Conservation (phyloP, 2,888 invertebrate species). For the Colletes collaris region DNA sequence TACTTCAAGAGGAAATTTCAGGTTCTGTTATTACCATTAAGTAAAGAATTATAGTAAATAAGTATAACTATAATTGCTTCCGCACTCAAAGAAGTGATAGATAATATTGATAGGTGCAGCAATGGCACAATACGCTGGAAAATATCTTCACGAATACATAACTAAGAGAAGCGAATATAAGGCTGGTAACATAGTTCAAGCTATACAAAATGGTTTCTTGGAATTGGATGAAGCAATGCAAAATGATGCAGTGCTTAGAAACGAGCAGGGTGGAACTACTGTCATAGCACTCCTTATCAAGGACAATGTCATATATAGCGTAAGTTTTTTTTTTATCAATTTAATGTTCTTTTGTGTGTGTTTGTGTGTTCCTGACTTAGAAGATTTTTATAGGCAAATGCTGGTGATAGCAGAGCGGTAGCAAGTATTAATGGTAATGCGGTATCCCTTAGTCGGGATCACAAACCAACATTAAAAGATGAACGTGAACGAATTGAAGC, state of each 20-base stretch:
- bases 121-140: conserved; percentile 97
- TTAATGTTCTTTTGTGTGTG: too few species aligned
- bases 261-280: conserved; percentile 97
- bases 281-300: conserved; percentile 94
- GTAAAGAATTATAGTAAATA: conserved; percentile 19
- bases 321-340: conserved; percentile 79
- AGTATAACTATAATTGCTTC: conserved; percentile 26
- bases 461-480: conserved; percentile 96
- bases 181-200: conserved; percentile 92
- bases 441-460: conserved; percentile 91
- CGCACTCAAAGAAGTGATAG: conserved; percentile 63
- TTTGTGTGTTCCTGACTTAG: neutral
- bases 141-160: conserved; percentile 96
- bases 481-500: conserved; percentile 95
- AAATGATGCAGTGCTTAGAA: conserved; percentile 92
- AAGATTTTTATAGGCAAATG: conserved; percentile 88
- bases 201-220: conserved; percentile 94
- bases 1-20: conserved; percentile 26
- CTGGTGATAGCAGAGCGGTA: conserved; percentile 98
- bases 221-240: conserved; percentile 97
- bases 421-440: conserved; percentile 92
- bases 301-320: conserved; percentile 93
- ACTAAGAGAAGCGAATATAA: conserved; percentile 92
- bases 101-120: conserved; percentile 87
- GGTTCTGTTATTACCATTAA: conserved; percentile 10